phyloP scores from a whole-genome alignment of 2,888 invertebrate genomes.

The Sylvicola fuscatus region DNA sequence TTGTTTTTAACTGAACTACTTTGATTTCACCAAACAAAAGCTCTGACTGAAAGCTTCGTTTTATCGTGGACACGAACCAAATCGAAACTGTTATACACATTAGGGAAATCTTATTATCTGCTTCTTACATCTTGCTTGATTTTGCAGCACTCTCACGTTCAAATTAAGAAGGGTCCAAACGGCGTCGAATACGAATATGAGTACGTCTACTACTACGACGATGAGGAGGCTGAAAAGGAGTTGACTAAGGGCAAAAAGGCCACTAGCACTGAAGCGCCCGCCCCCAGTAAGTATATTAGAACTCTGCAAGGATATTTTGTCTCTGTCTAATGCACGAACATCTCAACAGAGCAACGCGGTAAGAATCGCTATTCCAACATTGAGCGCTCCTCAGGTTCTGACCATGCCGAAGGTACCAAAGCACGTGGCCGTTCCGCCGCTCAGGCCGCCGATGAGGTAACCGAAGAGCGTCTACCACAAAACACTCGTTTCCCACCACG shows the following conservation, averaged over 20 bases:
- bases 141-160: conserved; percentile 40
- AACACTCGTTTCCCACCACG: conserved; percentile 72
- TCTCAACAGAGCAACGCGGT: conserved; percentile 16
- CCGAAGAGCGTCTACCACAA: conserved; percentile 40
- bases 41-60: too few species aligned
- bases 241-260: conserved; percentile 16
- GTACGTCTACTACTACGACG: conserved; percentile 78
- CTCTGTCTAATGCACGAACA: conserved; percentile 24
- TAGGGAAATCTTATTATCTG: conserved; percentile 5
- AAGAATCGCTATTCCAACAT: conserved; percentile 20
- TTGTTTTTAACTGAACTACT: too few species aligned
- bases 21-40: not conserved
- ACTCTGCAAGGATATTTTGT: conserved; percentile 18
- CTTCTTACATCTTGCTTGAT: conserved; percentile 13
- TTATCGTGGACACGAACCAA: too few species aligned
- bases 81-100: too few species aligned
- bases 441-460: conserved; percentile 13
- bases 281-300: too few species aligned
- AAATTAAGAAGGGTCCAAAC: conserved; percentile 74
- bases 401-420: conserved; percentile 9
- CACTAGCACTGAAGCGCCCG: not conserved
- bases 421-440: conserved; percentile 8
- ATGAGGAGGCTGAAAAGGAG: conserved; percentile 47
- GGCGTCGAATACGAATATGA: conserved; percentile 84
- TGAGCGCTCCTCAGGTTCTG: conserved; percentile 27